phyloP scores from a whole-genome alignment of 2,888 invertebrate species.

The Priocnemis perturbator region DNA sequence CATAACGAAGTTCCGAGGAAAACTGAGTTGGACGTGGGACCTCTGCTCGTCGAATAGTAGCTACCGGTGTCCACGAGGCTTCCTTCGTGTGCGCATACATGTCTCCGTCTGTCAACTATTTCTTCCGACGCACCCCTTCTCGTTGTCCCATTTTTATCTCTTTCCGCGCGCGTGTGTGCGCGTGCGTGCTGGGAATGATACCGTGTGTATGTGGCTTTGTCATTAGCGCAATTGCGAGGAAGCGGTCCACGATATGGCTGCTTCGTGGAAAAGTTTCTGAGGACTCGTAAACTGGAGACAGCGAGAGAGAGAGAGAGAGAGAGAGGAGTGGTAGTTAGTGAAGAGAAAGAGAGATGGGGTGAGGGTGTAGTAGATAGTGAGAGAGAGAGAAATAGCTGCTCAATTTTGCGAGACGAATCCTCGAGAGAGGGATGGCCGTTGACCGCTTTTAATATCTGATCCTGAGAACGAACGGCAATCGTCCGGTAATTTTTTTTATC shows the following conservation, averaged over 20 bases:
- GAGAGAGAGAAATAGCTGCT: no score
- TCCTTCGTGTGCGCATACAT: background rate
- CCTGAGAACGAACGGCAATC: no score
- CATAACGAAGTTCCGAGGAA: constrained; percentile 63
- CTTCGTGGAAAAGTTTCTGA: background rate
- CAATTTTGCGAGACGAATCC: no score
- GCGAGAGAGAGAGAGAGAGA: no score
- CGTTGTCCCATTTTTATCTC: background rate
- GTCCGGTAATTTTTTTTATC: no score
- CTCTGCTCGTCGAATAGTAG: constrained; percentile 27
- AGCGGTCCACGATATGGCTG: constrained; percentile 4
- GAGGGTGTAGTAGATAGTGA: no score
- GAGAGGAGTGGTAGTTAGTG: no score
- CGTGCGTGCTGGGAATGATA: no score
- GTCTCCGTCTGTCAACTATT: constrained; percentile 10
- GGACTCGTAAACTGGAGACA: no score
- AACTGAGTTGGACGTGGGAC: constrained; percentile 45
- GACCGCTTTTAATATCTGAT: no score
- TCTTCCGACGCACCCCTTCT: constrained; percentile 18
- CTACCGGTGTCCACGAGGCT: background rate
- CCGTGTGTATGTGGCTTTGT: constrained; percentile 28
- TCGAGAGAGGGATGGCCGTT: no score
- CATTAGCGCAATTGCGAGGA: constrained; percentile 38
- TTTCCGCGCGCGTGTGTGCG: background rate
- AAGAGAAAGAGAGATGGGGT: no score